Evolutionary conservation across 2,888 invertebrate genomes (phyloP), one percentile per base, ranked within the genome.

Genomic region (Melinaea menophilus): DNA sequence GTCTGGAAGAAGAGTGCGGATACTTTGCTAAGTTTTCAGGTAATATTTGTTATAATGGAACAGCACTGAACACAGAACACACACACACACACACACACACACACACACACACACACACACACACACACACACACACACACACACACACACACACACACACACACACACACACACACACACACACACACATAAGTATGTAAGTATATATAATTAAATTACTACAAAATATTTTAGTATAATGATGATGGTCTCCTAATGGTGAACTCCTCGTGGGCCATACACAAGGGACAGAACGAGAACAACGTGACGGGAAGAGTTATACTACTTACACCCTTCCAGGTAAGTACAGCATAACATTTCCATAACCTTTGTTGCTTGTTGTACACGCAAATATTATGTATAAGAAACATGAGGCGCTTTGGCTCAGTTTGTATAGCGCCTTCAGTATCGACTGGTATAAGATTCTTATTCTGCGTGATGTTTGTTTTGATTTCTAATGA

Each of bases 181-280:
- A n/a, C n/a, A n/a, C n/a, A n/a, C n/a, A 35, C 35, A 5, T 5
- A 5, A 35, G 1, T 35, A 35, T 35, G 4, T 35, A 35, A 5
- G 35, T 35, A 5, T 41, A 7, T 4, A 7, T 41, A 41, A n/a
- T n/a, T n/a, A 9, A 55, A 54, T 54, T 12, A 22, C 12, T 56
- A 33, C 37, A 51, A 59, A 66, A 58, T 58, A n/a, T 82, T 92
- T 56, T 85, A 94, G 91, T 94, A 94, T 76, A 91, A 93, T 70
- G 94, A 94, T 55, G 92, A 94, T 62, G 94, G 94, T 55, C 79
- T 92, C 0, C 92, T 95, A 59, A 92, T 94, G 80, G 84, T 95
- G 5, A 93, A 93, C 73, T 96, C 95, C 1, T 90, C 92, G 0
- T 96, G 96, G 96, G 88, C 92, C 12, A 72, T 95, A 1, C 85